phyloP scores from a whole-genome alignment of 2,888 invertebrate genomes.

The Tenthredo scrophulariae region DNA sequence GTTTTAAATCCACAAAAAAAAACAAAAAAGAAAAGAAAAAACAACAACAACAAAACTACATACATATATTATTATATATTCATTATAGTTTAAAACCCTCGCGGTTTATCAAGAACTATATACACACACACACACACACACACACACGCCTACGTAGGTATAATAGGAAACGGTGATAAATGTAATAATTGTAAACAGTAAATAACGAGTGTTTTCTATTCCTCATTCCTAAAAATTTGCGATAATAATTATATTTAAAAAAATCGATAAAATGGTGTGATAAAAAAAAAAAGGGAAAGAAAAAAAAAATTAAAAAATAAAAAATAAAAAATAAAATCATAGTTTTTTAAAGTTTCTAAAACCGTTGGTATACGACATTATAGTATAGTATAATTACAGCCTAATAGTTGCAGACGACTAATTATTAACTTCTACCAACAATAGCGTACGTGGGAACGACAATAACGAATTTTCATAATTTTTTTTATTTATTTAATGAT shows the following conservation, averaged over 20 bases:
- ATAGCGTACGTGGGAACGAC: constrained; percentile 2
- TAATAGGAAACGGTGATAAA: background rate
- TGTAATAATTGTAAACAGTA: constrained; percentile 21
- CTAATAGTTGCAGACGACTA: background rate
- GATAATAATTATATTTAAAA: background rate
- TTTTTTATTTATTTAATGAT: background rate
- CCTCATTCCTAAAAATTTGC: background rate
- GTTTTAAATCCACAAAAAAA: background rate
- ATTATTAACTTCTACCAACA: background rate
- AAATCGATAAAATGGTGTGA: background rate
- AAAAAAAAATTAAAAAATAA: no score
- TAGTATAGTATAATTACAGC: no score
- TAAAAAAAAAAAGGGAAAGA: background rate
- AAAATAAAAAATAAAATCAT: no score
- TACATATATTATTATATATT: background rate
- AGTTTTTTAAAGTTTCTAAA: background rate
- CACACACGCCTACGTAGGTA: background rate
- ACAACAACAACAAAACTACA: background rate
- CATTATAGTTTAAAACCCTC: background rate
- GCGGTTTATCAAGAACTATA: background rate
- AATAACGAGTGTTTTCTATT: constrained; percentile 5
- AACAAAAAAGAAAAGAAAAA: background rate
- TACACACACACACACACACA: no score
- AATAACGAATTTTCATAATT: background rate
- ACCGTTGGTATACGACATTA: background rate